A percentile compares a stretch with the other conserved stretches of the same genome.
Conservation (phyloP, 2,113 vertebrate genomes). For the Podarcis raffonei region DNA sequence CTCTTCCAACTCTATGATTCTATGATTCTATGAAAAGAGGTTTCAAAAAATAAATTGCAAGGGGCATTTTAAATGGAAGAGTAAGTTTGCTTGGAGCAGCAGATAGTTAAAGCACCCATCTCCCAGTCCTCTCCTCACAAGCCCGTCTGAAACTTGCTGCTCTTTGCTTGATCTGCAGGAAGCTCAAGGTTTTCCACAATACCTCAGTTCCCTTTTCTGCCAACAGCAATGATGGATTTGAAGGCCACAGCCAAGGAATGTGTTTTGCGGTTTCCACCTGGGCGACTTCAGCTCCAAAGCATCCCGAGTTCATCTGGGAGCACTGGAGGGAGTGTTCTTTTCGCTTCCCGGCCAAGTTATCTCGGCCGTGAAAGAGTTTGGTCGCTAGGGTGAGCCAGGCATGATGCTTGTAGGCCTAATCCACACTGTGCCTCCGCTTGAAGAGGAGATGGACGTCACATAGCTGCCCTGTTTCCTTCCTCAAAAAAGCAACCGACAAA, state of each 20-base stretch:
- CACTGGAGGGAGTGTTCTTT: not conserved
- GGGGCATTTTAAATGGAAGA: too few relatives aligned
- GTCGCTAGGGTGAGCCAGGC: not conserved
- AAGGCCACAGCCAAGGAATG: not conserved
- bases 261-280: slow-evolving; percentile 7
- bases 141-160: not conserved
- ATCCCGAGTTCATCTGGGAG: not conserved
- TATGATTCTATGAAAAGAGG: too few relatives aligned
- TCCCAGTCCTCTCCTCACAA: too few relatives aligned
- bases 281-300: not conserved
- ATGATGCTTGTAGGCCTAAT: not conserved
- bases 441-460: too few relatives aligned
- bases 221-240: not conserved
- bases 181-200: not conserved
- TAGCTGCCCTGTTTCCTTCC: not conserved
- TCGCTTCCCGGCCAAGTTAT: not conserved
- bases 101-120: too few relatives aligned
- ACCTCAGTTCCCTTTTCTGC: not conserved
- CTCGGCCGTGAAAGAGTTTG: not conserved
- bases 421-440: too few relatives aligned
- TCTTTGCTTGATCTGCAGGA: not conserved
- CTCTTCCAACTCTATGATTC: too few relatives aligned
- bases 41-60: too few relatives aligned
- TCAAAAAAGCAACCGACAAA: not conserved
- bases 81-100: too few relatives aligned